A percentile compares a stretch with the other conserved stretches of the same genome.
Conservation (phyloP, 2,113 vertebrate genomes). For the Eubucco bourcierii region DNA sequence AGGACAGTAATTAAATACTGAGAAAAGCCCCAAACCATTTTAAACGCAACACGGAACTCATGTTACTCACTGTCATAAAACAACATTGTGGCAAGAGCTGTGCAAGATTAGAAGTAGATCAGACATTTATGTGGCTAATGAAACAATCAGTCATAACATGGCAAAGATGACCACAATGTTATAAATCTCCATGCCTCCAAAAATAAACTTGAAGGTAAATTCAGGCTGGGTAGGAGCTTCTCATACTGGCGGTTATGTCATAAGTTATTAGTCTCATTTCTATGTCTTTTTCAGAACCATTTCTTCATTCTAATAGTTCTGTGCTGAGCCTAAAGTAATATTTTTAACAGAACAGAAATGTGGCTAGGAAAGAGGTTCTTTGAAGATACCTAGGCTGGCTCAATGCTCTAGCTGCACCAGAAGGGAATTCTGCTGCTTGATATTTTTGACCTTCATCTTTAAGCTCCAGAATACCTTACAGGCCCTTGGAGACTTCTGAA, state of each 20-base stretch:
- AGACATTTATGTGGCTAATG: not conserved
- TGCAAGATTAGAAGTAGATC: not conserved
- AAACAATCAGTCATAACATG: not conserved
- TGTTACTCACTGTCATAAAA: not conserved
- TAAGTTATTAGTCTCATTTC: conserved; percentile 1
- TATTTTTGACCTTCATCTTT: not conserved
- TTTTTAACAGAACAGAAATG: not conserved
- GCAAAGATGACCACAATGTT: not conserved
- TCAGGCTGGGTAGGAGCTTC: not conserved
- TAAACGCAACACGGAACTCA: conserved; percentile 1
- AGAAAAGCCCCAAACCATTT: not conserved
- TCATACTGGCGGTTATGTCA: not conserved
- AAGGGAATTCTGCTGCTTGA: not conserved
- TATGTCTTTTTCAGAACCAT: not conserved
- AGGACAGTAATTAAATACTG: not conserved
- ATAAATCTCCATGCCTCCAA: not conserved
- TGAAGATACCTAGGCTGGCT: not conserved
- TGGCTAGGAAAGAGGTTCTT: not conserved
- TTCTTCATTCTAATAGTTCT: not conserved
- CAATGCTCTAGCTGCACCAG: not conserved
- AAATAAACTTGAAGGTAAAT: not conserved
- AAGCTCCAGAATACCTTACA: not conserved
- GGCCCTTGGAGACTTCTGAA: not conserved
- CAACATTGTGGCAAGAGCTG: not conserved
- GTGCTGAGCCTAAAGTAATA: not conserved